These are phyloP conservation scores for Dipodomys stephensi DNA, from an alignment of 2,113 vertebrate genomes.

Conservation along the genomic window DNA sequence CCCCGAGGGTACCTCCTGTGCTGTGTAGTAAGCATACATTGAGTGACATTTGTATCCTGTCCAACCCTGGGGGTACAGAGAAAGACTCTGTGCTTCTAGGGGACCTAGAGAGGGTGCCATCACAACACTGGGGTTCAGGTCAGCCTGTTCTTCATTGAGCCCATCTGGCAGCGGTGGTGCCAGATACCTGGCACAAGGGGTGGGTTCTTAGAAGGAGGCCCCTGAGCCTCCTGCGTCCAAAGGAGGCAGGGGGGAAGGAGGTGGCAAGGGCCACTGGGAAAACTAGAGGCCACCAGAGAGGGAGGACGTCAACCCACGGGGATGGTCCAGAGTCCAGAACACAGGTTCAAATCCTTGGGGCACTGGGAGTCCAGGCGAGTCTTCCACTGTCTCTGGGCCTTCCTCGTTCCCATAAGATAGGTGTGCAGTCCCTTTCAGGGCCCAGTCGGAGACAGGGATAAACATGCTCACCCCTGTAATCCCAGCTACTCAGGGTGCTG, in stretches of 20 bases:
- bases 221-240: background rate
- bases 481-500: too few species aligned
- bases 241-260: background rate
- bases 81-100: too few species aligned
- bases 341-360: background rate
- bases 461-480: too few species aligned
- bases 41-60: background rate
- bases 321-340: background rate
- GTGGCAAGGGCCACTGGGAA: background rate
- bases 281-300: background rate
- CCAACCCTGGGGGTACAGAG: too few species aligned
- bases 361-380: background rate
- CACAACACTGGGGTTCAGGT: too few species aligned
- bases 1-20: too few species aligned
- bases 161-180: too few species aligned
- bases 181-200: accelerated
- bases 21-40: background rate
- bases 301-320: accelerated
- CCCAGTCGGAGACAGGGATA: background rate
- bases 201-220: too few species aligned
- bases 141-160: too few species aligned
- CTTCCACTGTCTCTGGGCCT: background rate
- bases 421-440: background rate
- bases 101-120: too few species aligned
- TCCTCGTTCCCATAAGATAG: background rate